Conservation (phyloP, 2,113 vertebrate genomes). For the Nycticorax nycticorax region DNA sequence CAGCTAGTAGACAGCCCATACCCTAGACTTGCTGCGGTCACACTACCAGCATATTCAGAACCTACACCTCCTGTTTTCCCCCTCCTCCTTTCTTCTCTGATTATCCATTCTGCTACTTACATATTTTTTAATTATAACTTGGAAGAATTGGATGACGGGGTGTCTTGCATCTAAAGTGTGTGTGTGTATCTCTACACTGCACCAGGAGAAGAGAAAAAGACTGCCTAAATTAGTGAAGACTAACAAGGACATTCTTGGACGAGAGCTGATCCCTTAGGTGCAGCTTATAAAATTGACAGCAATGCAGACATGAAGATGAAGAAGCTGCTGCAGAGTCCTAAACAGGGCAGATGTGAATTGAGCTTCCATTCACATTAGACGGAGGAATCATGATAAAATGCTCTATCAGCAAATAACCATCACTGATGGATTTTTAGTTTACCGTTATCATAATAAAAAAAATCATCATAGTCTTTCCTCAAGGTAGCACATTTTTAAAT, state of each 20-base stretch:
- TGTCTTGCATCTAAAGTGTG: neutral
- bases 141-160: neutral
- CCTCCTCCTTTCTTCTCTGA: neutral
- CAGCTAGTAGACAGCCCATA: neutral
- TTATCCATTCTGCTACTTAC: neutral
- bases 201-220: neutral
- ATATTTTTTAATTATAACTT: neutral
- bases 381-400: neutral
- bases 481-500: neutral
- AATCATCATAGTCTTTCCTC: neutral
- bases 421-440: neutral
- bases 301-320: neutral
- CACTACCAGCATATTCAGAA: neutral
- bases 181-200: accelerated
- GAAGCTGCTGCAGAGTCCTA: neutral
- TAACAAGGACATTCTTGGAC: neutral
- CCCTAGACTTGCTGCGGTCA: neutral
- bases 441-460: neutral
- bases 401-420: neutral
- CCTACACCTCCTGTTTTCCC: neutral
- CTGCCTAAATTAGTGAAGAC: neutral
- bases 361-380: neutral
- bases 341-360: neutral
- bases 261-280: neutral
- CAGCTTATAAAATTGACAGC: neutral